These are phyloP conservation scores for Tiliqua scincoides DNA, from an alignment of 2,113 vertebrate genomes.

Conservation along the genomic window DNA sequence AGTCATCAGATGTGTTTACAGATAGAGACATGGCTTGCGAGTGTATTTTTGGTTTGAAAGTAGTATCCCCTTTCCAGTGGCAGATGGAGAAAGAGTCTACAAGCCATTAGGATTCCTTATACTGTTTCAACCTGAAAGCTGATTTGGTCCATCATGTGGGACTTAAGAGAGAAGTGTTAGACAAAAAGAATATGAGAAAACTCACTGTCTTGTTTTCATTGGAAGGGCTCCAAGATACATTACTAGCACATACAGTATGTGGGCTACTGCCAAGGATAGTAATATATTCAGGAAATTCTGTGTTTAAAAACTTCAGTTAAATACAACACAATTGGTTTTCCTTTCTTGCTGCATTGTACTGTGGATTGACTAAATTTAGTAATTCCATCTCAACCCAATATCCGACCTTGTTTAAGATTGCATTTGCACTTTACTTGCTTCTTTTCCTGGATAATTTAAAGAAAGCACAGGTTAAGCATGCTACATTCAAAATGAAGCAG, in stretches of 20 bases:
- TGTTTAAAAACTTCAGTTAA: slow-evolving; percentile 2
- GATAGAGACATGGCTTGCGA: slow-evolving; percentile 42
- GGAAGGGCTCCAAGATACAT: slow-evolving; percentile 53
- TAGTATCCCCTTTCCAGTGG: slow-evolving; percentile 57
- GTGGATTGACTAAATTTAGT: slow-evolving; percentile 28
- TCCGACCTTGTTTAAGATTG: slow-evolving; percentile 29
- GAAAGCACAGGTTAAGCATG: neutral
- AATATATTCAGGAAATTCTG: slow-evolving; percentile 26
- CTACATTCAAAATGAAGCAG: neutral
- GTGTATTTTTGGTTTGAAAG: slow-evolving; percentile 54
- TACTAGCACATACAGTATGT: slow-evolving; percentile 34
- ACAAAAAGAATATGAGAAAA: slow-evolving; percentile 45
- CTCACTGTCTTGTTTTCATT: slow-evolving; percentile 41
- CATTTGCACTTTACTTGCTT: slow-evolving; percentile 12
- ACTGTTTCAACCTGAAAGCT: slow-evolving; percentile 59
- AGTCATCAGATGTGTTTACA: slow-evolving; percentile 35
- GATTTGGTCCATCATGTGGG: slow-evolving; percentile 19
- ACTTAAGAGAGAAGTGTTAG: slow-evolving; percentile 51
- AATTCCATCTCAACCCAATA: slow-evolving; percentile 11
- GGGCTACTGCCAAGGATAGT: slow-evolving; percentile 40
- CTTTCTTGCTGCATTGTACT: slow-evolving; percentile 9
- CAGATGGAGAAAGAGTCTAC: slow-evolving; percentile 61
- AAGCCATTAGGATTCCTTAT: slow-evolving; percentile 61
- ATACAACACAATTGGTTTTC: neutral
- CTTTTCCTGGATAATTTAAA: slow-evolving; percentile 24